phyloP scores from a whole-genome alignment of 1,140 invertebrate species.

The Drosophila lowei region DNA sequence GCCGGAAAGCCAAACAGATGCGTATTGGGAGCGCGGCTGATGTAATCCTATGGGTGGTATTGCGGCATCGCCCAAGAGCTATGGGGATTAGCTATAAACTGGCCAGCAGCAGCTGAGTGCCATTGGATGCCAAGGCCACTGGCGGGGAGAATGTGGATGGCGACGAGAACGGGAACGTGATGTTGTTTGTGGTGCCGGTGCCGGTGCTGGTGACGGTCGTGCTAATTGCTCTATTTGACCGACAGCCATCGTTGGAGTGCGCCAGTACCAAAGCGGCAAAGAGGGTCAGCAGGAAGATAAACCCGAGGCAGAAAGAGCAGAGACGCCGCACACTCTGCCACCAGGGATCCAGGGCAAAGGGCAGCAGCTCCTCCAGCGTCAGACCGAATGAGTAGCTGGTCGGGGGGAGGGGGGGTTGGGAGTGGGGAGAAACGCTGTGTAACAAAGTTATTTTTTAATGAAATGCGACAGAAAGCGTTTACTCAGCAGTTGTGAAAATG shows the following conservation, averaged over 20 bases:
- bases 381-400: conserved; percentile 60
- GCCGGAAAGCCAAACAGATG: conserved; percentile 30
- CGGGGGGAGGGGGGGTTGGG: neutral
- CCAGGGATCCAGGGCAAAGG: conserved; percentile 71
- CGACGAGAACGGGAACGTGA: neutral
- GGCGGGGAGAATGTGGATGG: conserved; percentile 19
- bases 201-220: conserved; percentile 6
- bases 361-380: conserved; percentile 69
- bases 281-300: conserved; percentile 67
- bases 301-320: conserved; percentile 54
- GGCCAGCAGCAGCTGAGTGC: conserved; percentile 42
- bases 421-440: conserved; percentile 16
- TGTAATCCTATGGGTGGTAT: conserved; percentile 50
- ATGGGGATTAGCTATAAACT: conserved; percentile 29
- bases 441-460: conserved; percentile 77
- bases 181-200: conserved; percentile 1
- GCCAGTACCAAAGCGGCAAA: conserved; percentile 55
- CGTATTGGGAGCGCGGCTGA: conserved; percentile 43
- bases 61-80: conserved; percentile 48
- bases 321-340: conserved; percentile 70
- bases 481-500: conserved; percentile 77
- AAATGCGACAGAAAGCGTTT: conserved; percentile 75
- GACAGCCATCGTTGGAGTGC: conserved; percentile 37
- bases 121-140: conserved; percentile 41
- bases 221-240: conserved; percentile 36